phyloP scores from a whole-genome alignment of 2,797 vertebrate species.

The Fistularia commersonii region DNA sequence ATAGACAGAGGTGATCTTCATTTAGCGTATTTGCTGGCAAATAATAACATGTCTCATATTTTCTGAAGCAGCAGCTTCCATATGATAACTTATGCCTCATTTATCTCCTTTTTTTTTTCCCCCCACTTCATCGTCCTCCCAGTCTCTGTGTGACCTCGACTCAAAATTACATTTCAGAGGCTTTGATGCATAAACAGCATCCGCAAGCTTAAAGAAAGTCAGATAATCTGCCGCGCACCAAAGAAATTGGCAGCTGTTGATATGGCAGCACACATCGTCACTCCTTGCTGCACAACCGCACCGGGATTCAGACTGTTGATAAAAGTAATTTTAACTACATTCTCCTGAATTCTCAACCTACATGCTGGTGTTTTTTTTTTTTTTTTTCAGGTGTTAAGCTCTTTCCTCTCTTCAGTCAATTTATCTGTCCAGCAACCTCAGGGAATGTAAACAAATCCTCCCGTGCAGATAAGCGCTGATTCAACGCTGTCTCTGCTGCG shows the following conservation, averaged over 20 bases:
- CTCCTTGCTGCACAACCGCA: slow-evolving; percentile 42
- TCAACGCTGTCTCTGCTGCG: slow-evolving; percentile 36
- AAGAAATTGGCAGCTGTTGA: slow-evolving; percentile 44
- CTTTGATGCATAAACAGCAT: slow-evolving; percentile 49
- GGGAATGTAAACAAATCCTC: slow-evolving; percentile 55
- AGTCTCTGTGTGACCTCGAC: slow-evolving; percentile 15
- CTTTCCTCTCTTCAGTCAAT: slow-evolving; percentile 31
- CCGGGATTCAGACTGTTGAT: slow-evolving; percentile 53
- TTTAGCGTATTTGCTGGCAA: slow-evolving; percentile 20
- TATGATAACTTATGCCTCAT: slow-evolving; percentile 32
- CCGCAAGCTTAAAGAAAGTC: slow-evolving; percentile 37
- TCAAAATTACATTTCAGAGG: slow-evolving; percentile 57
- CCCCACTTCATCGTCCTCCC: slow-evolving; percentile 1
- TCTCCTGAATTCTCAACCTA: slow-evolving; percentile 41
- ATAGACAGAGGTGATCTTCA: slow-evolving; percentile 24
- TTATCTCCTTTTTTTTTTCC: slow-evolving; percentile 23
- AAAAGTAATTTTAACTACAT: slow-evolving; percentile 61
- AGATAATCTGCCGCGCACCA: slow-evolving; percentile 64
- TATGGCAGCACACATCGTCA: slow-evolving; percentile 30
- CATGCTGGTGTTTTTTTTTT: slow-evolving; percentile 17
- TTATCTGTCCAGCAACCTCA: slow-evolving; percentile 48
- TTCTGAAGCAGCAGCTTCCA: slow-evolving; percentile 11
- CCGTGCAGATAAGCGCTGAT: slow-evolving; percentile 46
- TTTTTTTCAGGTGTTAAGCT: slow-evolving; percentile 20
- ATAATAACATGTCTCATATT: slow-evolving; percentile 38